Conservation (phyloP, 2,888 invertebrate genomes). For the Cantharis nigra region DNA sequence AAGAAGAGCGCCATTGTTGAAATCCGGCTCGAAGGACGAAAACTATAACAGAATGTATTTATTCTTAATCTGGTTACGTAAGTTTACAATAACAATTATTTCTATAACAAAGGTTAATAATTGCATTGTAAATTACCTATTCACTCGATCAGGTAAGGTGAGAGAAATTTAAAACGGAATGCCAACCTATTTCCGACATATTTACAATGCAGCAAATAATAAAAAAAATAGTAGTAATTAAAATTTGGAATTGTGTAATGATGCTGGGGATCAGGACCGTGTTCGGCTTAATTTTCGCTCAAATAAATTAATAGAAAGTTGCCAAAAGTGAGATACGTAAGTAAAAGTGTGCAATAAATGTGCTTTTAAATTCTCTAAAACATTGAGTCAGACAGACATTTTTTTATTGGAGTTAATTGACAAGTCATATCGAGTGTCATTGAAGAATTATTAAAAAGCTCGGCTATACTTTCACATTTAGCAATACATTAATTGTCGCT, state of each 20-base stretch:
- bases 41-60: not conserved
- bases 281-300: not conserved
- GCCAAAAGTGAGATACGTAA: not conserved
- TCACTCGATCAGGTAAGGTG: slow-evolving; percentile 5
- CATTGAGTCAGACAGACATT: slow-evolving; percentile 19
- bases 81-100: not conserved
- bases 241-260: not conserved
- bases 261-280: not conserved
- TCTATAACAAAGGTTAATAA: not conserved
- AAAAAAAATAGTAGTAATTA: not conserved
- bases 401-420: slow-evolving; percentile 21
- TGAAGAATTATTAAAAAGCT: slow-evolving; percentile 20
- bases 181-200: slow-evolving; percentile 11
- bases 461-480: slow-evolving; percentile 22
- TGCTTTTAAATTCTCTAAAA: slow-evolving; percentile 13
- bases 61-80: not conserved
- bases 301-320: not conserved
- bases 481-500: slow-evolving; percentile 6
- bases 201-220: not conserved
- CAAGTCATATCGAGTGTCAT: slow-evolving; percentile 22
- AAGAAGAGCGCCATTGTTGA: not conserved
- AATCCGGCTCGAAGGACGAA: not conserved
- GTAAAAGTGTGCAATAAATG: slow-evolving; percentile 2
- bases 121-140: slow-evolving; percentile 1
- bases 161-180: slow-evolving; percentile 6